A percentile compares a stretch with the other conserved stretches of the same genome.
phyloP scores from a whole-genome alignment of 1,140 invertebrate genomes.

The Ooceraea biroi region DNA sequence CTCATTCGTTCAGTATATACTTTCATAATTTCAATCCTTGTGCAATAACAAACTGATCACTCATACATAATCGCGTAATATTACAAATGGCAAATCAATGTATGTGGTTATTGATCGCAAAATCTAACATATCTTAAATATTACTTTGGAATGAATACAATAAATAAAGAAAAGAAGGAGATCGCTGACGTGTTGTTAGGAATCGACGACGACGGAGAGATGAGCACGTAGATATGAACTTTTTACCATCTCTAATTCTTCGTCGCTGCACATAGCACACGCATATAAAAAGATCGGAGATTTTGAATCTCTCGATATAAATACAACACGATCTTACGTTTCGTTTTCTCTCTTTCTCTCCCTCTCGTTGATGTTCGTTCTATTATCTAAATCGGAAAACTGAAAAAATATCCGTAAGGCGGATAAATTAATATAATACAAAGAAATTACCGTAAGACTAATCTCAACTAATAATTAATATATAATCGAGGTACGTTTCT shows the following conservation, averaged over 20 bases:
- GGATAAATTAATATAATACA: conserved; percentile 50
- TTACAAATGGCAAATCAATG: conserved; percentile 28
- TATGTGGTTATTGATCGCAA: background rate
- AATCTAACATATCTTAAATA: conserved; percentile 31
- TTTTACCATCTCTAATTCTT: conserved; percentile 13
- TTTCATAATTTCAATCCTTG: conserved; percentile 6
- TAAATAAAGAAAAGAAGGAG: conserved; percentile 57
- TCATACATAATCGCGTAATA: conserved; percentile 37
- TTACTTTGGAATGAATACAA: conserved; percentile 62
- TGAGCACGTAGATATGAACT: background rate
- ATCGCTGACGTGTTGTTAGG: conserved; percentile 43
- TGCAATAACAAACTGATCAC: conserved; percentile 30
- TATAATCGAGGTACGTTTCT: conserved; percentile 41
- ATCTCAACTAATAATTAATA: conserved; percentile 44
- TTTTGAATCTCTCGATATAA: conserved; percentile 7
- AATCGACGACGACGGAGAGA: conserved; percentile 19
- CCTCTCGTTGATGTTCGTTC: background rate
- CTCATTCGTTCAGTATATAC: too few relatives aligned
- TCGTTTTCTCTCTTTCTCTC: too few relatives aligned
- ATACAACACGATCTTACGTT: conserved; percentile 14
- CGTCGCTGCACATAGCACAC: background rate
- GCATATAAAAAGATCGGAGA: conserved; percentile 40
- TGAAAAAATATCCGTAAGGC: conserved; percentile 14
- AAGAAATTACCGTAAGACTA: conserved; percentile 30
- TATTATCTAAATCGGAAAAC: background rate